Evolutionary conservation across 2,888 invertebrate genomes (phyloP).

Genomic region (Tetragonisca angustula): DNA sequence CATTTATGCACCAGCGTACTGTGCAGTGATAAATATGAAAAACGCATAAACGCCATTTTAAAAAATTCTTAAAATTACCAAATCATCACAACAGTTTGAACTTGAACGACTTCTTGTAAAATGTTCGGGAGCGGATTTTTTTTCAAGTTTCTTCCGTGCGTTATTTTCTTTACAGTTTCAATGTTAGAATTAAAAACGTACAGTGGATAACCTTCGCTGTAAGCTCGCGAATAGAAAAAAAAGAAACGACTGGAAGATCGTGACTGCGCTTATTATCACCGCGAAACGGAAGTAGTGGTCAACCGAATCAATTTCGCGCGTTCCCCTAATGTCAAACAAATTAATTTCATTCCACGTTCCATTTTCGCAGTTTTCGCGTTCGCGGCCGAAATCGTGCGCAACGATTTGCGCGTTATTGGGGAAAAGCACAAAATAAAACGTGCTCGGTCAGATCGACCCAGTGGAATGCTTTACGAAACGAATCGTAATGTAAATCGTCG

Average conservation of each 20-base stretch:
- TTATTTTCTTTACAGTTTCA: too few relatives aligned
- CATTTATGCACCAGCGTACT: too few relatives aligned
- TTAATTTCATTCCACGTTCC: slow-evolving; percentile 8
- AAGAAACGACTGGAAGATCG: not conserved
- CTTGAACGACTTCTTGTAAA: not conserved
- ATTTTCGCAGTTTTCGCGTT: slow-evolving; percentile 21
- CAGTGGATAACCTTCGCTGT: not conserved
- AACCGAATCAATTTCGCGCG: not conserved
- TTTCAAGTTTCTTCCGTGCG: not conserved
- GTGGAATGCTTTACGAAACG: slow-evolving; percentile 2
- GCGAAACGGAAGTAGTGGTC: not conserved
- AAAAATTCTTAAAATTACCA: not conserved
- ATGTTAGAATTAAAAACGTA: not conserved
- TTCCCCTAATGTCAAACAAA: not conserved
- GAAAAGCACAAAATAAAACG: slow-evolving; percentile 38
- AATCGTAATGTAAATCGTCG: not conserved
- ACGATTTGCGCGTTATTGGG: slow-evolving; percentile 8
- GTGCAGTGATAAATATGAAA: too few relatives aligned
- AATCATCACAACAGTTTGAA: not conserved
- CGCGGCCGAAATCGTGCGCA: not conserved
- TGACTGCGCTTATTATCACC: slow-evolving; percentile 8
- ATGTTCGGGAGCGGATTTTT: not conserved
- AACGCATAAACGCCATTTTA: not conserved
- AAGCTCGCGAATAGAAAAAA: not conserved
- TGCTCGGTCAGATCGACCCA: slow-evolving; percentile 1